Conservation (phyloP, 1,140 invertebrate species). For the Diorhabda sublineata region DNA sequence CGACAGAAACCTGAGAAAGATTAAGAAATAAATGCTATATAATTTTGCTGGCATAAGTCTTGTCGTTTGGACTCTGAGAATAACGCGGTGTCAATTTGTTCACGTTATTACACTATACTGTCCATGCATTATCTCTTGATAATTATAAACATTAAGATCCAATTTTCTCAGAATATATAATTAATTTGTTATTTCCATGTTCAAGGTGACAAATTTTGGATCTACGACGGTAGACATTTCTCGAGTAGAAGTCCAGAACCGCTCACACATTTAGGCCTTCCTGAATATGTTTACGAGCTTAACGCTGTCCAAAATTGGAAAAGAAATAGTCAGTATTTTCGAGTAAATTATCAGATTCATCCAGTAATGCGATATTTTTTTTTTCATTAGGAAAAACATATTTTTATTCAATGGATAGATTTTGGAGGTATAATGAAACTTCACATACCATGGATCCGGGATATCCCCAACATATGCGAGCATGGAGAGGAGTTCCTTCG, state of each 20-base stretch:
- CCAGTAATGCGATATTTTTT: not conserved
- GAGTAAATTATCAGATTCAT: not conserved
- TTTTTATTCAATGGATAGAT: slow-evolving; percentile 57
- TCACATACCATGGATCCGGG: slow-evolving; percentile 55
- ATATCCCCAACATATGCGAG: slow-evolving; percentile 63
- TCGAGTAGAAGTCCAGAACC: slow-evolving; percentile 54
- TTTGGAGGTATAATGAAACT: slow-evolving; percentile 66
- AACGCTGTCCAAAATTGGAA: slow-evolving; percentile 68
- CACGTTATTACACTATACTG: too few species aligned
- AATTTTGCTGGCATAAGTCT: too few species aligned
- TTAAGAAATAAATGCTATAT: too few species aligned
- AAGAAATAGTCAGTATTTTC: slow-evolving; percentile 47
- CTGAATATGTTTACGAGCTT: slow-evolving; percentile 58
- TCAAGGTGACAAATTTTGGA: slow-evolving; percentile 63
- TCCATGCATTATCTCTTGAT: too few species aligned
- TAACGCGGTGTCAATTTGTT: too few species aligned
- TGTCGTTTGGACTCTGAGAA: too few species aligned
- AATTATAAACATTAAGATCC: too few species aligned
- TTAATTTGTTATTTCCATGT: too few species aligned
- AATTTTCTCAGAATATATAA: too few species aligned
- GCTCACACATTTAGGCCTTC: slow-evolving; percentile 60
- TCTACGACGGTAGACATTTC: slow-evolving; percentile 59
- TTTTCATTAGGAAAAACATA: slow-evolving; percentile 51
- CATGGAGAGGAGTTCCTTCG: slow-evolving; percentile 63
- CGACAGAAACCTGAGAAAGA: too few species aligned